Percentiles rank a stretch among this genome's conserved stretches.
These are phyloP conservation scores for Lepidostoma basale DNA, from an alignment of 1,140 invertebrate species.

Conservation along the genomic window DNA sequence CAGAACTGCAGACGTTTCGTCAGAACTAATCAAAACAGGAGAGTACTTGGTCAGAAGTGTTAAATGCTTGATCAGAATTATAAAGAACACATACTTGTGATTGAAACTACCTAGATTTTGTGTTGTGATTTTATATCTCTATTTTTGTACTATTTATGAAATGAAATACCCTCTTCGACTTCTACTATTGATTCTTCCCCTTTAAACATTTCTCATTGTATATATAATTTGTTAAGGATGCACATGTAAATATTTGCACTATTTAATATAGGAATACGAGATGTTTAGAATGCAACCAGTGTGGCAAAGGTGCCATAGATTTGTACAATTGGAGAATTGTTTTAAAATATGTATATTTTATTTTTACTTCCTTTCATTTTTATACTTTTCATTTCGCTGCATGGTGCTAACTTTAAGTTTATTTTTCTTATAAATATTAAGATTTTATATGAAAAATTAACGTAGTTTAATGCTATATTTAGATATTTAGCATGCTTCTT, in stretches of 20 bases:
- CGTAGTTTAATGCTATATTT: constrained; percentile 19
- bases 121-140: constrained; percentile 19
- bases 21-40: no score
- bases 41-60: no score
- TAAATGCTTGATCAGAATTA: no score
- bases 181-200: neutral
- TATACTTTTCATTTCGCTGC: constrained; percentile 17
- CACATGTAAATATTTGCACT: constrained; percentile 2
- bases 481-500: constrained; percentile 13
- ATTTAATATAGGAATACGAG: neutral
- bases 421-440: constrained; percentile 40
- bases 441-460: constrained; percentile 43
- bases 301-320: constrained; percentile 11
- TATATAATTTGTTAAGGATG: neutral
- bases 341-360: neutral
- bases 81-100: constrained; percentile 4
- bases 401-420: constrained; percentile 35
- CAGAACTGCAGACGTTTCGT: no score
- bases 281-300: neutral
- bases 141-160: constrained; percentile 18
- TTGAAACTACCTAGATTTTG: constrained; percentile 16
- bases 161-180: neutral
- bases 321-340: neutral
- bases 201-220: neutral
- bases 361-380: neutral